Evolutionary conservation across 23 tunicate genomes (phyloP), one percentile per base, ranked within the genome.

Genomic region (Trididemnum miniatum): DNA sequence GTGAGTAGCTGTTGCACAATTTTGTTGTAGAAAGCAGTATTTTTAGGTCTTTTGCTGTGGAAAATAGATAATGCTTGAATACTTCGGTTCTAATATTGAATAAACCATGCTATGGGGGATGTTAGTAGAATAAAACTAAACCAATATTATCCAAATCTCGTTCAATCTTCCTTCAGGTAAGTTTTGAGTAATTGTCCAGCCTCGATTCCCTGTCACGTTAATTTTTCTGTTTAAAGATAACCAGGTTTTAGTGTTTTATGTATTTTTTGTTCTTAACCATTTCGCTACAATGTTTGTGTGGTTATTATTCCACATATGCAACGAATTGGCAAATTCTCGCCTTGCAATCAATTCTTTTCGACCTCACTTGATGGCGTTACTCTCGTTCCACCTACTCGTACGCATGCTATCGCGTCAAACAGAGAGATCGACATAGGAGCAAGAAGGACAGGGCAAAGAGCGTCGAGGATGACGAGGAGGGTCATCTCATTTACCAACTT

Each of bases 371-470:
- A 88, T 69, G 83, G 74, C 28, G 35, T 72, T 75, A 59, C 88
- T 73, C 31, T 84, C 85, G 65, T 62, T 20, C 60, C 35, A 60
- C 40, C 86, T 23, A 74, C 89, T 34, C 83, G 44, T 59, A 65
- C 83, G 33, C 89, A 31, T 27, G 20, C 79, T 66, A 72, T 82
- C 31, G 86, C 72, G 84, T 37, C 86, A 91, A 84, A 76, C 97
- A 91, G 97, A 91, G 76, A 86, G 97, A 91, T 36, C 97, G 85
- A 12, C 96, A 91, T 86, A 91, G 97, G 82, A 83, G 69, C 88
- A 92, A 92, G 97, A 92, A 92, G 65, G 92, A 83, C 82, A 91
- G 90, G 97, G 97, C 89, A 83, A 88, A 93, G 89, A 88, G 89
- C 65, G 85, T 93, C n/a, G 80, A 88, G 71, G 98, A 93, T 88